Conservation (phyloP, 2,888 invertebrate genomes). For the Mylabris sibirica region DNA sequence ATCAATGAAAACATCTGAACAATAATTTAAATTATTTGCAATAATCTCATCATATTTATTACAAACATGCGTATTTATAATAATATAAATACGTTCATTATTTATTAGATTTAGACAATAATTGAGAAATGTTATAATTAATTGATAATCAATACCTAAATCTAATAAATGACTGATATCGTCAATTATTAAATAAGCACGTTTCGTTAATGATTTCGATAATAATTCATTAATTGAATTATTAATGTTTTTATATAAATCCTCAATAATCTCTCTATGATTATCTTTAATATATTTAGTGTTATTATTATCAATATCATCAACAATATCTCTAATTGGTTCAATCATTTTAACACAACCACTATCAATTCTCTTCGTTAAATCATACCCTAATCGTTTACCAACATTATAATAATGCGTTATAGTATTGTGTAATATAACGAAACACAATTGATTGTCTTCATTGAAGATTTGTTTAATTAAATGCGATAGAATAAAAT, state of each 20-base stretch:
- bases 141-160: constrained; percentile 65
- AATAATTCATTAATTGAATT: constrained; percentile 36
- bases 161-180: constrained; percentile 77
- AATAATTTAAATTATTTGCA: constrained; percentile 69
- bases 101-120: constrained; percentile 60
- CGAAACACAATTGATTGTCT: constrained; percentile 67
- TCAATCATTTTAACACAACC: constrained; percentile 65
- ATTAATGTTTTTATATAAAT: constrained; percentile 64
- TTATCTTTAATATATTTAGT: constrained; percentile 40
- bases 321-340: constrained; percentile 63
- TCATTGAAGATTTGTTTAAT: constrained; percentile 72
- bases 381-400: constrained; percentile 76
- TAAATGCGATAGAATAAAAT: constrained; percentile 75
- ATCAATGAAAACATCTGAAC: constrained; percentile 69
- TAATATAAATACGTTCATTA: constrained; percentile 60
- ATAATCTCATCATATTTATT: constrained; percentile 68
- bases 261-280: constrained; percentile 54
- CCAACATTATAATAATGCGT: constrained; percentile 79
- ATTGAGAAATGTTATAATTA: constrained; percentile 65
- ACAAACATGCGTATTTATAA: constrained; percentile 68
- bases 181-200: constrained; percentile 69
- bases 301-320: constrained; percentile 57
- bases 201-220: constrained; percentile 25
- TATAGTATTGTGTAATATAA: constrained; percentile 75
- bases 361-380: constrained; percentile 63